Evolutionary conservation across 2,888 invertebrate species (phyloP).

Genomic region (Chymomyza procnemis): DNA sequence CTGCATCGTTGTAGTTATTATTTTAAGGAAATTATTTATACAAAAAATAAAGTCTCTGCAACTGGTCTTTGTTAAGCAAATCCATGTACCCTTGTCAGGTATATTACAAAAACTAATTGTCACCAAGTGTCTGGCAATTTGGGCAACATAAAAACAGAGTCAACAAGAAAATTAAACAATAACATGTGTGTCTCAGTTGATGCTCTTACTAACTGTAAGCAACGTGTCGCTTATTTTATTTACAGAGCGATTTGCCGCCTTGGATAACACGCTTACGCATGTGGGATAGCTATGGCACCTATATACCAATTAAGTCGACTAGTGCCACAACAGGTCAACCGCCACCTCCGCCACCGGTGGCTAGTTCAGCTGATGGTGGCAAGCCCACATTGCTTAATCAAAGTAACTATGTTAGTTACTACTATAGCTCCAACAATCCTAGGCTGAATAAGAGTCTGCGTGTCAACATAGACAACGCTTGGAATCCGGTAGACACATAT

Average conservation of each 20-base stretch:
- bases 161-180: slow-evolving; percentile 59
- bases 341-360: slow-evolving; percentile 74
- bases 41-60: too few species aligned
- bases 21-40: too few species aligned
- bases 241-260: slow-evolving; percentile 78
- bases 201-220: slow-evolving; percentile 11
- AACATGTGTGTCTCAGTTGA: slow-evolving; percentile 30
- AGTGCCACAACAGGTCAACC: slow-evolving; percentile 76
- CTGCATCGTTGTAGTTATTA: too few species aligned
- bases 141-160: slow-evolving; percentile 44
- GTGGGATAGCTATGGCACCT: slow-evolving; percentile 85
- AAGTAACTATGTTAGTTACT: slow-evolving; percentile 76
- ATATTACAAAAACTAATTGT: not conserved
- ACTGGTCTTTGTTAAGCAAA: too few species aligned
- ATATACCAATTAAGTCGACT: slow-evolving; percentile 77
- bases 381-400: slow-evolving; percentile 74
- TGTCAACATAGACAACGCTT: slow-evolving; percentile 78
- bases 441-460: slow-evolving; percentile 77
- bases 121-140: slow-evolving; percentile 14
- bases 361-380: slow-evolving; percentile 71
- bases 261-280: slow-evolving; percentile 86
- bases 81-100: not conserved
- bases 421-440: slow-evolving; percentile 78
- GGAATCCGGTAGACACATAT: slow-evolving; percentile 79
- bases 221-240: slow-evolving; percentile 11